A percentile compares a stretch with the other conserved stretches of the same genome.
These are phyloP conservation scores for Hydraecia micacea DNA, from an alignment of 2,888 invertebrate species.

Conservation along the genomic window DNA sequence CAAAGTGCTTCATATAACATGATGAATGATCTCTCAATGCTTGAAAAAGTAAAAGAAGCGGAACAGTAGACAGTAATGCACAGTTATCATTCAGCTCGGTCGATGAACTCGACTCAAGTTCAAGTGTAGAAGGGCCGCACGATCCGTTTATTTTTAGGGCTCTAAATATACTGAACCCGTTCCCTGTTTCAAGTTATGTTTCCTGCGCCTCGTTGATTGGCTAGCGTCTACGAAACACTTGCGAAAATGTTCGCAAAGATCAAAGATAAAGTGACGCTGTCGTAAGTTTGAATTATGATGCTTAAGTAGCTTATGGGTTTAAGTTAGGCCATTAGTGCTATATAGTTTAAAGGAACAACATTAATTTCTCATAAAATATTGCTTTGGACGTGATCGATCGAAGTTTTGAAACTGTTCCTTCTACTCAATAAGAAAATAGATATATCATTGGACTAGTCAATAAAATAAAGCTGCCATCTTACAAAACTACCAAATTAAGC, in stretches of 20 bases:
- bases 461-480: conserved; percentile 10
- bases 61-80: conserved; percentile 67
- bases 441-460: background rate
- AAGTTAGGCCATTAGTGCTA: conserved; percentile 40
- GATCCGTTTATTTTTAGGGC: conserved; percentile 85
- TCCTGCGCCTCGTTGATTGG: conserved; percentile 74
- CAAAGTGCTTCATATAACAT: conserved; percentile 43
- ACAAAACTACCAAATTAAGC: conserved; percentile 24
- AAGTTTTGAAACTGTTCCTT: conserved; percentile 25
- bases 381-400: conserved; percentile 34
- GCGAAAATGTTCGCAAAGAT: conserved; percentile 72
- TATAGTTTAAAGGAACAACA: conserved; percentile 41
- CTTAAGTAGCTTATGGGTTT: conserved; percentile 45
- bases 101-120: conserved; percentile 85
- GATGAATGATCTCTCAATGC: conserved; percentile 58
- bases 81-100: conserved; percentile 79
- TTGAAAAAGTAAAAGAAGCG: conserved; percentile 59
- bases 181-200: conserved; percentile 72
- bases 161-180: conserved; percentile 82
- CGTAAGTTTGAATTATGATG: conserved; percentile 65
- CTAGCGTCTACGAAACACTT: conserved; percentile 66
- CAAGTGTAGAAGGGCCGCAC: conserved; percentile 84
- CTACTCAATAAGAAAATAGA: background rate
- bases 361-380: conserved; percentile 37
- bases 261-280: conserved; percentile 66